Base-by-base conservation (phyloP, 2,113 vertebrate species). In the Todiramphus saurophagus region DNA sequence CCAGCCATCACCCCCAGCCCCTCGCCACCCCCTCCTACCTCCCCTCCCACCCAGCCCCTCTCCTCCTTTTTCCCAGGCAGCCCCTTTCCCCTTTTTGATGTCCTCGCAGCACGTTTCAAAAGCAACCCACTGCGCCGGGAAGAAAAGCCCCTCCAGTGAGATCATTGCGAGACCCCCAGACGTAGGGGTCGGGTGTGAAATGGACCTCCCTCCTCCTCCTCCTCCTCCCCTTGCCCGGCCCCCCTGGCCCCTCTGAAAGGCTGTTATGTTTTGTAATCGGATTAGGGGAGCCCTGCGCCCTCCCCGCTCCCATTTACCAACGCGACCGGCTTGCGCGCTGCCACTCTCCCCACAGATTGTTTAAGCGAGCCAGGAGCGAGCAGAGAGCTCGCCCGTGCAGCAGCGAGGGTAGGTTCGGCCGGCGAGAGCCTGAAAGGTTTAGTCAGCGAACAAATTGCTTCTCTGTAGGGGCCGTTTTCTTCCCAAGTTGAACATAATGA, bases 371-470 rank as follows among this genome's bases (percentile, higher is more conserved):
- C 53, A 28, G 60, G 55, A 9, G 46, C 31, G 16, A 13, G 75
- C 60, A 5, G 33, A 9, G 64, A 63, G 73, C 87, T 48, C 48
- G 62, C 62, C 90, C 20, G 75, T 9, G 90, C 66, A 6, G 59
- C 28, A 63, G 70, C 44, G 19, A 58, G 87, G 82, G 35, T 28
- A 12, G 77, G 72, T 80, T 33, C 10, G 73, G 92, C n/a, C 25
- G 58, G 79, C 35, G 27, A 86, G 75, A 94, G 92, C 89, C 96
- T 97, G 94, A 95, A 97, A 96, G 96, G 90, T 97, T 97, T 85
- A 96, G 97, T 87, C 94, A 96, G 95, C 7, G 93, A 97, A 97
- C 97, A 97, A 97, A 97, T 97, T 97, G 96, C 97, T 93, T 97
- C 97, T 96, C 97, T 69, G 90, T 96, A 97, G 97, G 97, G 92